Evolutionary conservation across 35 echinoderm and acorn worm genomes (phyloP).

Genomic region (Patiria miniata): DNA sequence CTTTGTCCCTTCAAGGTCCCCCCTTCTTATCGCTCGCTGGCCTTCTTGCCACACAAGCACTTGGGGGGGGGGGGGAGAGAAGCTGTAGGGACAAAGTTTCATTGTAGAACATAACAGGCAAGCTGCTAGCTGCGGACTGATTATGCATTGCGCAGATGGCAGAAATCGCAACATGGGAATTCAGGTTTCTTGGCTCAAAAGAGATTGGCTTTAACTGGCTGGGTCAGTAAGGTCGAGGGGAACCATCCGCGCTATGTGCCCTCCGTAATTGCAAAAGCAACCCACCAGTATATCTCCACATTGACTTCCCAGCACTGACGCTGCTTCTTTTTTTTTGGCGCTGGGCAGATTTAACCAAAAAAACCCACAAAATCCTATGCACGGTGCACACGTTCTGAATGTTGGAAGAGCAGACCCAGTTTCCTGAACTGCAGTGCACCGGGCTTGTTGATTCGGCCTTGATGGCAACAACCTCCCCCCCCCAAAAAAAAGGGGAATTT

Average conservation of each 20-base stretch:
- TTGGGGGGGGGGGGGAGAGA: too few species aligned
- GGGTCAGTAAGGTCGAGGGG: background rate
- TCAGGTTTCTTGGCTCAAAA: background rate
- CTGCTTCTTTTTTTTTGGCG: too few species aligned
- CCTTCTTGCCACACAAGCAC: background rate
- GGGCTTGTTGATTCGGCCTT: too few species aligned
- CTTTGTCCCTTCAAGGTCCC: constrained; percentile 15
- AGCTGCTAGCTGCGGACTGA: background rate
- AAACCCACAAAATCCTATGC: too few species aligned
- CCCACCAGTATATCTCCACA: constrained; percentile 2
- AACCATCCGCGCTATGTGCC: constrained; percentile 18
- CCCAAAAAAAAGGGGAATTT: too few species aligned
- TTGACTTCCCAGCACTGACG: background rate
- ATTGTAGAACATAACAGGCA: background rate
- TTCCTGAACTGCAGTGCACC: too few species aligned
- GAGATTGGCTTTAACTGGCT: constrained; percentile 18
- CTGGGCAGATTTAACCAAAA: too few species aligned
- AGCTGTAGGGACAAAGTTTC: too few species aligned
- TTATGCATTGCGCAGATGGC: constrained; percentile 21
- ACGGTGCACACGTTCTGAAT: too few species aligned
- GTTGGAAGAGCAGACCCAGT: too few species aligned
- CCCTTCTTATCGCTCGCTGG: background rate
- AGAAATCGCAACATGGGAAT: constrained; percentile 19
- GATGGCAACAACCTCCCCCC: too few species aligned
- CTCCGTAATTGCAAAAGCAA: constrained; percentile 21